Evolutionary conservation across 2,113 vertebrate species (phyloP).

Genomic region (Paratilapia polleni): DNA sequence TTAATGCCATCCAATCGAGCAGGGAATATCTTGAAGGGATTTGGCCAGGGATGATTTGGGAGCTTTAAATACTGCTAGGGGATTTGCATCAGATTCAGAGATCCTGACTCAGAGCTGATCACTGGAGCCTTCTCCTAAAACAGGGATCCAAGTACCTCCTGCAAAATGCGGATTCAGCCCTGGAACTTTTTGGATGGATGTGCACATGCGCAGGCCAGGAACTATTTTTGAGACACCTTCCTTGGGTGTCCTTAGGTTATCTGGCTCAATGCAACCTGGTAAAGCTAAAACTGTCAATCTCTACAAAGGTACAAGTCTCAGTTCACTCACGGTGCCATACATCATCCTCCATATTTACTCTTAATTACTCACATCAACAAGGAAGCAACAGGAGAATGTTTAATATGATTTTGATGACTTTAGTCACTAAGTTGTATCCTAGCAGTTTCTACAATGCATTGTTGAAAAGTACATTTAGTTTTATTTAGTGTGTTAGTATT

Average conservation of each 20-base stretch:
- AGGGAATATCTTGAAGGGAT: slow-evolving; percentile 85
- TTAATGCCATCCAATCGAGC: slow-evolving; percentile 84
- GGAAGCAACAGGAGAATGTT: neutral
- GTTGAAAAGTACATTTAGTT: neutral
- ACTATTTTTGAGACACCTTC: neutral
- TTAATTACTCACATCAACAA: neutral
- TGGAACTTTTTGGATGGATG: slow-evolving; percentile 23
- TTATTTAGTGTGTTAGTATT: slow-evolving; percentile 3
- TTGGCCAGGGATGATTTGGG: slow-evolving; percentile 81
- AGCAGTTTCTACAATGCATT: neutral
- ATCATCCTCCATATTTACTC: neutral
- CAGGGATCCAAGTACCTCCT: slow-evolving; percentile 37
- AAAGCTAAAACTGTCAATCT: neutral
- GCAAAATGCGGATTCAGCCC: slow-evolving; percentile 24
- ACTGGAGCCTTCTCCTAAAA: slow-evolving; percentile 54
- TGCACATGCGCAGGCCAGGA: neutral
- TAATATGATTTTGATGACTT: neutral
- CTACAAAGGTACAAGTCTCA: neutral
- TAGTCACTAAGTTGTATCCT: neutral
- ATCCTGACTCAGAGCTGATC: slow-evolving; percentile 77
- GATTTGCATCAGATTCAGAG: slow-evolving; percentile 83
- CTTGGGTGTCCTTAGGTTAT: neutral
- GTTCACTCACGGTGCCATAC: neutral
- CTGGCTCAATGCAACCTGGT: neutral
- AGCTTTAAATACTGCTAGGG: slow-evolving; percentile 80